Evolutionary conservation across 1,140 invertebrate species (phyloP), one percentile per base, ranked within the genome.

Genomic region (Temnothorax nylanderi): DNA sequence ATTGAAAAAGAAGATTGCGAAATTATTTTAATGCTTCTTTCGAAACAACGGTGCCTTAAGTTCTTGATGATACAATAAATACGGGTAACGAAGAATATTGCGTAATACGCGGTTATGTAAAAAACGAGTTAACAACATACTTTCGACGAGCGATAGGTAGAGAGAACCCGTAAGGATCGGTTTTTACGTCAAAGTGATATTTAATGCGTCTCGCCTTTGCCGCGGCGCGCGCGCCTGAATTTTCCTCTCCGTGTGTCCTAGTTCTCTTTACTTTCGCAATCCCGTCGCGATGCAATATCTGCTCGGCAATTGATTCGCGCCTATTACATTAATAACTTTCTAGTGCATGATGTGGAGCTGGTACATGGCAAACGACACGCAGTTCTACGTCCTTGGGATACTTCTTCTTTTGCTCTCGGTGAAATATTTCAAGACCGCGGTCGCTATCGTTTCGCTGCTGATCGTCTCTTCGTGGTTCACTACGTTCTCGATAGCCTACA

Each of bases 321-420:
- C 62, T 87, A 77, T 44, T 74, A 26, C 67, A 85, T 78, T 78
- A 88, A 91, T 75, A 78, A 90, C 85, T 93, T 96, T 95, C 58
- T 92, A 96, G 96, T 98, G 98, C 92, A 98, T 98, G 97, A 96
- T 98, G 62, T 98, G 98, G 98, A 98, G 97, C 81, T 98, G 98
- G 98, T 99, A 99, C 93, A 98, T 98, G 96, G 97, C 98, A 11
- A 98, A 99, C 89, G 98, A 99, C 90, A 99, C 98, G 88, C 98
- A 99, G 93, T 98, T 98, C 92, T 98, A 98, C 93, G 96, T 97
- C 3, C 96, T 98, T 77, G 97, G 97, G 10, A 96, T 97, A 54
- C 94, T 98, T 71, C 92, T 98, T 6, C 94, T 98, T 51, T 94
- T 98, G 2, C 94, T 98, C n/a, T 97, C 97, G 62, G 96, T 97